These are phyloP conservation scores for Drosophila ohnishii DNA, from an alignment of 1,140 invertebrate species.

Conservation along the genomic window DNA sequence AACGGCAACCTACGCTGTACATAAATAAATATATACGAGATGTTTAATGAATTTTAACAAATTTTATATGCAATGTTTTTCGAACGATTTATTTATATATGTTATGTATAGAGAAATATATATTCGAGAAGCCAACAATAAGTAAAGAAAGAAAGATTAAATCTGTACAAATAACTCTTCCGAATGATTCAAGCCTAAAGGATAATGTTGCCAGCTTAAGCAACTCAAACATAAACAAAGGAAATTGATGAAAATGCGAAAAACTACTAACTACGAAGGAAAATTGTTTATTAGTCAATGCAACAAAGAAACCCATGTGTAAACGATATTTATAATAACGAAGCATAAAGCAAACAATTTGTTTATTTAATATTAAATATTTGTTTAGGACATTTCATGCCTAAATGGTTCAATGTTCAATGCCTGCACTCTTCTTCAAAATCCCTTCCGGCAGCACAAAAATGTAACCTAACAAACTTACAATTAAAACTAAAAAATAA, in stretches of 20 bases:
- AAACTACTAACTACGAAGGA: constrained; percentile 5
- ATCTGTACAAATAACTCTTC: constrained; percentile 41
- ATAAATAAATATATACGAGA: constrained; percentile 24
- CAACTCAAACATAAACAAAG: constrained; percentile 8
- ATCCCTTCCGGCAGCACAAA: constrained; percentile 44
- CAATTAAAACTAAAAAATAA: not conserved
- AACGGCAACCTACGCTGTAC: constrained; percentile 31
- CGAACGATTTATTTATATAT: constrained; percentile 43
- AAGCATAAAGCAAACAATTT: constrained; percentile 13
- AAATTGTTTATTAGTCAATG: constrained; percentile 67
- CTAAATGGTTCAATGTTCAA: constrained; percentile 67
- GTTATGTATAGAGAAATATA: constrained; percentile 26
- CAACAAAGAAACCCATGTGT: constrained; percentile 49
- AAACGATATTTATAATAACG: constrained; percentile 65
- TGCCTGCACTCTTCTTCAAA: constrained; percentile 31
- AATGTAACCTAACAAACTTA: constrained; percentile 21
- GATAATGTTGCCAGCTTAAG: constrained; percentile 4
- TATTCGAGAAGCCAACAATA: constrained; percentile 17
- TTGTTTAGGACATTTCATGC: constrained; percentile 65
- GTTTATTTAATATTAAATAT: constrained; percentile 30
- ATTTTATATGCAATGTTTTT: constrained; percentile 60
- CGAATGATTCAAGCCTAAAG: constrained; percentile 23
- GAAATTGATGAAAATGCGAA: constrained; percentile 1
- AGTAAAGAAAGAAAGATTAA: constrained; percentile 1
- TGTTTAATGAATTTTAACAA: constrained; percentile 47